Percentiles rank a stretch among this genome's conserved stretches.
These are phyloP conservation scores for Trichosurus vulpecula DNA, from an alignment of 2,797 vertebrate genomes.

Conservation along the genomic window DNA sequence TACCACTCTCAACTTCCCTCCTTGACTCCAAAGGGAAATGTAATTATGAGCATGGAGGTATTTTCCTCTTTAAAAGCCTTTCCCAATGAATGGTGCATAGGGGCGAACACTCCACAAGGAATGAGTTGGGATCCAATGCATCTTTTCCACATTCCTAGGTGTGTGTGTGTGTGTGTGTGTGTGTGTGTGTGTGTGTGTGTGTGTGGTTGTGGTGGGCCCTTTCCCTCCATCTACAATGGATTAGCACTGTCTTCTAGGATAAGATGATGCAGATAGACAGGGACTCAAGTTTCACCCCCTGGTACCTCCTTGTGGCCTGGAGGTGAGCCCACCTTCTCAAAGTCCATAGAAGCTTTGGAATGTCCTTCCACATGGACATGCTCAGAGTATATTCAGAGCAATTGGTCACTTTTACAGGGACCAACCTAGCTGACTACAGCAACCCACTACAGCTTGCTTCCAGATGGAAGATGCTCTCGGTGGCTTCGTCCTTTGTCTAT, in stretches of 20 bases:
- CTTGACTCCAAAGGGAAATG: slow-evolving; percentile 29
- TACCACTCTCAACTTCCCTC: slow-evolving; percentile 49
- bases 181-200: too few relatives aligned
- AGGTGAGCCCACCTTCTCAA: background rate
- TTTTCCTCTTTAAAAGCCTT: slow-evolving; percentile 31
- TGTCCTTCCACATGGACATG: background rate
- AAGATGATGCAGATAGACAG: background rate
- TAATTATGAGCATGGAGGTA: background rate
- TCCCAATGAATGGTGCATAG: background rate
- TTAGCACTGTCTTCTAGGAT: slow-evolving; percentile 40
- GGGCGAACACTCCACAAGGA: slow-evolving; percentile 9
- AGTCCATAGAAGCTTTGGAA: background rate
- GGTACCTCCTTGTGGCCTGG: background rate
- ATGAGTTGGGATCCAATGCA: background rate
- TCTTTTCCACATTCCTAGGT: slow-evolving; percentile 16
- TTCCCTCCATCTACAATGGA: slow-evolving; percentile 35
- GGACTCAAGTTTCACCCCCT: background rate
- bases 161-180: background rate
- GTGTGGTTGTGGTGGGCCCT: background rate
- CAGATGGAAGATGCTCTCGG: background rate
- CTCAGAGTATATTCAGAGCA: background rate
- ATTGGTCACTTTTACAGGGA: background rate
- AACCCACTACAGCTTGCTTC: background rate
- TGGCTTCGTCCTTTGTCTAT: background rate
- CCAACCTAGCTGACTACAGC: background rate